Conservation (phyloP, 2,113 vertebrate genomes). For the Setophaga coronata region DNA sequence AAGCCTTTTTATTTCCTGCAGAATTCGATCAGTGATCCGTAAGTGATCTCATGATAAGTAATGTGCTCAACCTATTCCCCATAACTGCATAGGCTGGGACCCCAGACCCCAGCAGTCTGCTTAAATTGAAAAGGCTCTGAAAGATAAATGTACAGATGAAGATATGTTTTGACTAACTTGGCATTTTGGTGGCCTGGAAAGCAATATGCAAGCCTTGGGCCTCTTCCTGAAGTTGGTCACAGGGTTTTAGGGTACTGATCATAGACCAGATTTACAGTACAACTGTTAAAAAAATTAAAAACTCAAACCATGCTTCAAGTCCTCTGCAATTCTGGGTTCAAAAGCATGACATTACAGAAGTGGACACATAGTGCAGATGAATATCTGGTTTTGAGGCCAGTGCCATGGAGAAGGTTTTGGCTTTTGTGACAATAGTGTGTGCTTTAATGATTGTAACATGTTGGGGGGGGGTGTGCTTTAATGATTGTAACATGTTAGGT, state of each 20-base stretch:
- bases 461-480: neutral
- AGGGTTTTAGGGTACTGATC: neutral
- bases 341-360: neutral
- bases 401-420: neutral
- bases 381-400: neutral
- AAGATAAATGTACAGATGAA: neutral
- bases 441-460: neutral
- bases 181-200: neutral
- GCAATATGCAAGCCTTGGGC: neutral
- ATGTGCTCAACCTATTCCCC: neutral
- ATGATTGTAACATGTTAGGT: neutral
- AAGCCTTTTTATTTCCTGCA: neutral
- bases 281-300: neutral
- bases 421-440: neutral
- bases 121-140: neutral
- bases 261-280: neutral
- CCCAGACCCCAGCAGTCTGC: neutral
- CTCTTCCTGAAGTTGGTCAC: neutral
- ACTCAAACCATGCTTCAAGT: neutral
- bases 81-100: neutral
- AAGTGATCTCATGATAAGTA: neutral
- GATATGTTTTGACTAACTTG: neutral
- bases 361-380: neutral
- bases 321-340: neutral
- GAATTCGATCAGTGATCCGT: accelerated